A percentile compares a stretch with the other conserved stretches of the same genome.
phyloP scores from a whole-genome alignment of 2,113 vertebrate genomes.

The Hemichromis elongatus region DNA sequence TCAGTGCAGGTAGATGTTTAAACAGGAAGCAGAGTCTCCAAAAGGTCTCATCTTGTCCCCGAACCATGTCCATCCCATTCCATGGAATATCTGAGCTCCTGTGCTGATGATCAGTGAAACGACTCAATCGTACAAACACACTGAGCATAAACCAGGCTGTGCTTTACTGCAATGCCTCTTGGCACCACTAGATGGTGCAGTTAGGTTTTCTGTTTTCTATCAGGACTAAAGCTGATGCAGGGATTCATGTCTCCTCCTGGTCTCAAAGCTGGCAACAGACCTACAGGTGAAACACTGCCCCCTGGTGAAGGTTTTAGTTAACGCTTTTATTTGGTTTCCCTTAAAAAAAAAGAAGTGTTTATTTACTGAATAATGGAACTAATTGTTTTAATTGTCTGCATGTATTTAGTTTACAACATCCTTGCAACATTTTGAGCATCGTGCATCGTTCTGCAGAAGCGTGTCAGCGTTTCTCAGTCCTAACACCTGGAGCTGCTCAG shows the following conservation, averaged over 20 bases:
- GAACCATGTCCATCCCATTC: rapidly evolving
- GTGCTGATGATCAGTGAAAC: background rate
- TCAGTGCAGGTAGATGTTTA: background rate
- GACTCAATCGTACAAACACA: background rate
- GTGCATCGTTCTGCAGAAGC: too few species aligned
- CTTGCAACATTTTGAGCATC: too few species aligned
- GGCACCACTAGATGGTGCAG: background rate
- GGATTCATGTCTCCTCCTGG: background rate
- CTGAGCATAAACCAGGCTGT: background rate
- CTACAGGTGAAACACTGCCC: background rate
- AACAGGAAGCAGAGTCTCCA: background rate
- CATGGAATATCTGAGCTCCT: background rate
- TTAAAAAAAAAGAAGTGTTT: too few species aligned
- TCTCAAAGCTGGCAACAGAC: too few species aligned
- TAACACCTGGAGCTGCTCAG: too few species aligned
- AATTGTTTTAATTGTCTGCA: too few species aligned
- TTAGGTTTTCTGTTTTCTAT: too few species aligned
- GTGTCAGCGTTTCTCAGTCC: too few species aligned
- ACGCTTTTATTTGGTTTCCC: too few species aligned
- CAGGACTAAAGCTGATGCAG: background rate
- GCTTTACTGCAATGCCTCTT: background rate
- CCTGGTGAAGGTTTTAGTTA: background rate
- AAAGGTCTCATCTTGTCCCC: background rate
- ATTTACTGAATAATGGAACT: too few species aligned
- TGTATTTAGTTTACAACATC: too few species aligned